Percentiles rank a stretch among this genome's conserved stretches.
phyloP scores from a whole-genome alignment of 2,888 invertebrate species.

The Neria commutata region DNA sequence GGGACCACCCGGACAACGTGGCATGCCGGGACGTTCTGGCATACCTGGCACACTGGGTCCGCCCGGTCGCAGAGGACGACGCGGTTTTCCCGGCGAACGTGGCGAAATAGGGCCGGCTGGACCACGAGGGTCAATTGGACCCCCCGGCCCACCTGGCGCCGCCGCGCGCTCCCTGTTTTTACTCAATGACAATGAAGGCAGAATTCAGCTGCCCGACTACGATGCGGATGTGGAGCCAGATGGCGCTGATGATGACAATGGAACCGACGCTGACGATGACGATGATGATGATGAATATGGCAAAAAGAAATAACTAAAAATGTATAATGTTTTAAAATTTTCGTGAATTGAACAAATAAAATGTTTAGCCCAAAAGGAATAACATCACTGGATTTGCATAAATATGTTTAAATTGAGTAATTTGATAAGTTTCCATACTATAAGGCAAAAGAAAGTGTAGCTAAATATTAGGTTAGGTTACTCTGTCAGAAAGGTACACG shows the following conservation, averaged over 20 bases:
- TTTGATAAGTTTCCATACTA: too few species aligned
- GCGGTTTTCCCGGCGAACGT: slow-evolving; percentile 36
- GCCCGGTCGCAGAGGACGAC: slow-evolving; percentile 26
- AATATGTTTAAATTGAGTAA: not conserved
- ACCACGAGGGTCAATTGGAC: slow-evolving; percentile 27
- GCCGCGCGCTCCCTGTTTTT: slow-evolving; percentile 18
- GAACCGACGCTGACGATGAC: slow-evolving; percentile 17
- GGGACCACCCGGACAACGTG: slow-evolving; percentile 30
- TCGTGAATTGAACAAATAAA: not conserved
- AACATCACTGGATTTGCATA: not conserved
- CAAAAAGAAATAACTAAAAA: slow-evolving; percentile 21
- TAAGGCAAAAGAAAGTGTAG: too few species aligned
- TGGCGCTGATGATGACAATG: slow-evolving; percentile 21
- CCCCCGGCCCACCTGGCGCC: slow-evolving; percentile 22
- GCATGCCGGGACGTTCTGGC: slow-evolving; percentile 30
- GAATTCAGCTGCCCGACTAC: slow-evolving; percentile 18
- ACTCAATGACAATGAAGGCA: not conserved
- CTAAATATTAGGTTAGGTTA: too few species aligned
- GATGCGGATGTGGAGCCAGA: slow-evolving; percentile 14
- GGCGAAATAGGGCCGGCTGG: slow-evolving; percentile 28
- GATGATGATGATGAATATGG: slow-evolving; percentile 19
- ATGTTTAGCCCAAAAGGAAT: not conserved
- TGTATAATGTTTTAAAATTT: not conserved
- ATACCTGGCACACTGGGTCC: slow-evolving; percentile 27
- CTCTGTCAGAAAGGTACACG: too few species aligned